Percentiles rank a stretch among this genome's conserved stretches.
These are phyloP conservation scores for Lasioglossum lativentre DNA, from an alignment of 2,888 invertebrate species.

Conservation along the genomic window DNA sequence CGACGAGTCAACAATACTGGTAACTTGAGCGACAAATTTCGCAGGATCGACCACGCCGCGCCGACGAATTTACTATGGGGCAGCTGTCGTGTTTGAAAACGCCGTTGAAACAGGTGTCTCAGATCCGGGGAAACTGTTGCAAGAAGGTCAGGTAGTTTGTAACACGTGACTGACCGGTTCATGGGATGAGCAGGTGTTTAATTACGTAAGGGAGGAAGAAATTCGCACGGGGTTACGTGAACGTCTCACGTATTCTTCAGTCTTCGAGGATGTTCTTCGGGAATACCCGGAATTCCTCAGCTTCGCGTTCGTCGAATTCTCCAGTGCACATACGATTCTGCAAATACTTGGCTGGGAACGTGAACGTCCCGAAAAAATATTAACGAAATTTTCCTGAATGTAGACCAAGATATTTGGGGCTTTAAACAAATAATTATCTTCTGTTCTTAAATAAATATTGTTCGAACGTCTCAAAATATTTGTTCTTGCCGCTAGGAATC, in stretches of 20 bases:
- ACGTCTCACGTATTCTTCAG: neutral
- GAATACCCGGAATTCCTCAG: neutral
- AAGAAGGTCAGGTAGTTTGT: conserved; percentile 53
- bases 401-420: too few species aligned
- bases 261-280: conserved; percentile 3
- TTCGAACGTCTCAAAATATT: too few species aligned
- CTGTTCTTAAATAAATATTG: too few species aligned
- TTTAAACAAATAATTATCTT: too few species aligned
- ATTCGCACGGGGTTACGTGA: conserved; percentile 34
- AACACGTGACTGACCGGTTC: conserved; percentile 56
- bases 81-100: conserved; percentile 54
- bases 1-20: neutral
- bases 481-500: too few species aligned
- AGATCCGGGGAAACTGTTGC: conserved; percentile 44
- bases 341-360: neutral
- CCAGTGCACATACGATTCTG: neutral
- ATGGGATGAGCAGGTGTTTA: conserved; percentile 60
- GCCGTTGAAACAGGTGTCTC: conserved; percentile 62
- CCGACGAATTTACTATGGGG: conserved; percentile 37
- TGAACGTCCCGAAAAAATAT: neutral
- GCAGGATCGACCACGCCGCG: conserved; percentile 19
- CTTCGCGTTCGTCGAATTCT: conserved; percentile 10
- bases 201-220: conserved; percentile 47
- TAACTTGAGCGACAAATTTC: neutral
- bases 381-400: neutral